Conservation (phyloP, 1,140 invertebrate species). For the Hetaerina americana region DNA sequence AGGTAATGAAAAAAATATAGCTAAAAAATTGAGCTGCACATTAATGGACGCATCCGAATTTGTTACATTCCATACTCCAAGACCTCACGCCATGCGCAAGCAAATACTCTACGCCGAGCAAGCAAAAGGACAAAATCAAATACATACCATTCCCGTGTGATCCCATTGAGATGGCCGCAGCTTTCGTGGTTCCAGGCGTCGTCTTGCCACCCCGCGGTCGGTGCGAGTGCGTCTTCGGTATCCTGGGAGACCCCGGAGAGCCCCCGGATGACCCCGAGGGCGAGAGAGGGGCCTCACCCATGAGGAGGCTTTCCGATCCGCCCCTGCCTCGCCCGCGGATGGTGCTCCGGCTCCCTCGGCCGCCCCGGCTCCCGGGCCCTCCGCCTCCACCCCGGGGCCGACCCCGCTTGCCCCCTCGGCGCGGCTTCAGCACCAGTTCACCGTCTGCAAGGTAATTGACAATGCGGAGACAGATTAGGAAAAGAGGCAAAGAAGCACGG, state of each 20-base stretch:
- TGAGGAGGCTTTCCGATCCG: background rate
- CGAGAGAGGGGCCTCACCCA: background rate
- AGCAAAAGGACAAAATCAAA: no score
- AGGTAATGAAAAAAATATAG: no score
- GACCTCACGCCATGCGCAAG: no score
- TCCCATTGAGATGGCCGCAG: background rate
- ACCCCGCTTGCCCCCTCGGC: background rate
- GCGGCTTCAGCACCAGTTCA: background rate
- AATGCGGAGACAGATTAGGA: no score
- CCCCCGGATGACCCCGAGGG: background rate
- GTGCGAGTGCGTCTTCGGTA: background rate
- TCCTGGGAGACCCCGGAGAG: background rate
- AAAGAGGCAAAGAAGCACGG: no score
- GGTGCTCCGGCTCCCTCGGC: background rate
- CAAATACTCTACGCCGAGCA: no score
- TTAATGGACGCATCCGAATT: no score
- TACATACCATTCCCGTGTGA: background rate
- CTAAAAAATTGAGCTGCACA: no score
- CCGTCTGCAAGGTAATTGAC: background rate
- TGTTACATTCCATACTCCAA: no score
- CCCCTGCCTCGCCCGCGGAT: background rate
- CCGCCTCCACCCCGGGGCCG: background rate
- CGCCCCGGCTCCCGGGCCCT: background rate
- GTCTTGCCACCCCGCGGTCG: background rate
- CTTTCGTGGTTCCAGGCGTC: background rate